Conservation (phyloP, 2,797 vertebrate species). For the Coranthus polyacanthus region DNA sequence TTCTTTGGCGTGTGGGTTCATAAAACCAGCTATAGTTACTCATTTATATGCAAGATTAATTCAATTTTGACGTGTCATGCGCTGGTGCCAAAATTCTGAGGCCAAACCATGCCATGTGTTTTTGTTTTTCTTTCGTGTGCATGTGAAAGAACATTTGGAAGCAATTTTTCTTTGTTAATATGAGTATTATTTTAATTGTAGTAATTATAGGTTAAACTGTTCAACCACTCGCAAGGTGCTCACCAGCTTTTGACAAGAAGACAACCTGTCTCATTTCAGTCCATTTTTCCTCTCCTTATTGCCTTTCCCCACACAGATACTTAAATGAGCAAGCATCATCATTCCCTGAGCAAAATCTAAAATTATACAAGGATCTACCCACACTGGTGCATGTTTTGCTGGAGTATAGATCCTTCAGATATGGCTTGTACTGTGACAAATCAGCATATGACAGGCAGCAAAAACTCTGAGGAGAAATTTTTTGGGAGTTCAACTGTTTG, state of each 20-base stretch:
- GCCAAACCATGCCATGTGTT: conserved; percentile 71
- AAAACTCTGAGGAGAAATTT: conserved; percentile 42
- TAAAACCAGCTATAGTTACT: conserved; percentile 52
- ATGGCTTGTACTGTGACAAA: conserved; percentile 50
- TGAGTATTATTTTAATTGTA: conserved; percentile 88
- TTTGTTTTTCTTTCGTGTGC: conserved; percentile 75
- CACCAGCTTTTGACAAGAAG: conserved; percentile 71
- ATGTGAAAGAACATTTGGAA: conserved; percentile 84
- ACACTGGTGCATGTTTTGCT: conserved; percentile 21
- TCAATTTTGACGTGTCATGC: conserved; percentile 68
- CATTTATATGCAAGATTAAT: conserved; percentile 61
- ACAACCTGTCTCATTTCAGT: conserved; percentile 68
- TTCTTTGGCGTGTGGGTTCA: conserved; percentile 38
- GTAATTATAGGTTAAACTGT: conserved; percentile 88
- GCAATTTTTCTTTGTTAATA: conserved; percentile 88
- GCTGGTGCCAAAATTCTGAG: conserved; percentile 66
- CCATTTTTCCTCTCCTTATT: conserved; percentile 39
- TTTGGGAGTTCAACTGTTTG: conserved; percentile 60
- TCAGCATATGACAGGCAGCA: conserved; percentile 43
- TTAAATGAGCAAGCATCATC: conserved; percentile 3
- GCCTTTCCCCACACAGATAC: conserved; percentile 16
- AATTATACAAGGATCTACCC: conserved; percentile 6
- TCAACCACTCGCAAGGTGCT: conserved; percentile 80
- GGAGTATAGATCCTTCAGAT: conserved; percentile 19
- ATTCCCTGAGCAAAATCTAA: neutral